Base-by-base conservation (phyloP, 1,140 invertebrate species). In the Drosophila miranda region DNA sequence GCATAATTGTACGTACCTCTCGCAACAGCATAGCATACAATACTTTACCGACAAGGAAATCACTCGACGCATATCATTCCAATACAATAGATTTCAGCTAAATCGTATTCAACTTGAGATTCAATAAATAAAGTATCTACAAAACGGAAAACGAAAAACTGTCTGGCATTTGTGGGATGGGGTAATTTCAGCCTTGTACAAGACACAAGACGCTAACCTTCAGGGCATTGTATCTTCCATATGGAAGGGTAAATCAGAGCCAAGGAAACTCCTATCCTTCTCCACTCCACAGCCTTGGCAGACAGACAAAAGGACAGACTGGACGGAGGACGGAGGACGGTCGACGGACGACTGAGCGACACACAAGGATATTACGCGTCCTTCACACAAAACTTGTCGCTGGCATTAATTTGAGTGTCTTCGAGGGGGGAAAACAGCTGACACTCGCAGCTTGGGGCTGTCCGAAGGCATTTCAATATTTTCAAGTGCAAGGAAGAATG, bases 51-150 rank as follows among this genome's bases (percentile, higher is more conserved):
- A 67, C 42, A 16, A 66, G 41, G 21, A 63, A 60, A 61, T 52
- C 71, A 84, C 67, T 62, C 61, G 60, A 84, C 43, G 81, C 80
- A 84, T 84, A 84, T 84, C 80, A 84, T 80, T 54, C 64, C 54
- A 61, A 56, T 70, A 55, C 48, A 67, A 50, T 46, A 70, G 62
- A 78, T 53, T 75, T 59, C 74, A 75, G 52, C 71, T 72, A 84
- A 74, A 75, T 84, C 76, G 76, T 62, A 84, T 69, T 80, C 67
- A 76, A 74, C 81, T 80, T 80, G 63, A 66, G 63, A 86, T 77
- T 77, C 54, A 76, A 84, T 84, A 84, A 84, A 83, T 76, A 62
- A 77, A 59, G 59, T 21, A 30, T 3, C 7, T 26, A 63, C 23
- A 38, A 14, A 26, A 43, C 1, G 34, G 4, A 38, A n/a, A 43